Evolutionary conservation across 2,888 invertebrate genomes (phyloP).

Genomic region (Tupiocoris notatus): DNA sequence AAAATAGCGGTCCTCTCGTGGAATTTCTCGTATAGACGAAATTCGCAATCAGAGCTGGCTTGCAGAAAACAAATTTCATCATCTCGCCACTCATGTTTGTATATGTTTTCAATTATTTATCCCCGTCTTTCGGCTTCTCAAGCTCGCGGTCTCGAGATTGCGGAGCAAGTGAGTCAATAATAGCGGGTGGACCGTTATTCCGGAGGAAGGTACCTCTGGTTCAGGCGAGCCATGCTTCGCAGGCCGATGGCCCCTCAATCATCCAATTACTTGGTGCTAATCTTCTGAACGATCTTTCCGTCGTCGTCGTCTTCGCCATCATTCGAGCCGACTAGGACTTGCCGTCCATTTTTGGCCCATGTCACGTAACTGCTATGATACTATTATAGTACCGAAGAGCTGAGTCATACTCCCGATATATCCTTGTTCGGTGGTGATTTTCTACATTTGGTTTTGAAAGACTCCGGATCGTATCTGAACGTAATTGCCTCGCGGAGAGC

Average conservation of each 20-base stretch:
- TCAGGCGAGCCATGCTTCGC: not conserved
- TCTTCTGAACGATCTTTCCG: not conserved
- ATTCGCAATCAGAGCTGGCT: too few relatives aligned
- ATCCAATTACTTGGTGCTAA: constrained; percentile 24
- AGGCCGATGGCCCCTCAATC: constrained; percentile 25
- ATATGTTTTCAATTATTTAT: too few relatives aligned
- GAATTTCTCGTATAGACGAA: too few relatives aligned
- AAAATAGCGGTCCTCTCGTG: too few relatives aligned
- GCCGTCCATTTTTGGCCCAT: not conserved
- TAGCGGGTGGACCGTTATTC: not conserved
- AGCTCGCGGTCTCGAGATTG: not conserved
- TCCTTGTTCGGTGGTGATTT: not conserved
- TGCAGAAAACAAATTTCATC: too few relatives aligned
- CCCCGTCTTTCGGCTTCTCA: too few relatives aligned
- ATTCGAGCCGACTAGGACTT: too few relatives aligned
- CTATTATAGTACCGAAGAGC: not conserved
- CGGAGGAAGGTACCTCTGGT: not conserved
- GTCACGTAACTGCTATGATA: not conserved
- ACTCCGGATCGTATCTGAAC: too few relatives aligned
- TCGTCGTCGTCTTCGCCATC: not conserved
- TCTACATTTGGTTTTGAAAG: not conserved
- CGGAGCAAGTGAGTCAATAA: not conserved
- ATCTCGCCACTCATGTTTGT: too few relatives aligned
- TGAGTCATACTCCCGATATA: not conserved
- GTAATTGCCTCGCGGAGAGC: too few relatives aligned